phyloP scores from a whole-genome alignment of 2,888 invertebrate genomes.

The Criorhina ranunculi region DNA sequence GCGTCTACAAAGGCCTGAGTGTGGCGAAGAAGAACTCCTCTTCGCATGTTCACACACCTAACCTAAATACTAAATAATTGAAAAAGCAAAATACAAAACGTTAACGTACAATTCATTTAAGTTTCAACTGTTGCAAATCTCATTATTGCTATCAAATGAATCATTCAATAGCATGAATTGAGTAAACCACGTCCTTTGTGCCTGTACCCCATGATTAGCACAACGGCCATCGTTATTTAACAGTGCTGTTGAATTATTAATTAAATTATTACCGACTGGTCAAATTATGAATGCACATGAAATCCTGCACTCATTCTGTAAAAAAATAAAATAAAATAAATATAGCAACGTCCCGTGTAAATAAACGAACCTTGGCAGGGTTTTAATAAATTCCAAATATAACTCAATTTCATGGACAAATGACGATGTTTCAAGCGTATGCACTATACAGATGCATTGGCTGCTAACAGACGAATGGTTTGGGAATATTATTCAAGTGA shows the following conservation, averaged over 20 bases:
- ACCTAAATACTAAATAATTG: no score
- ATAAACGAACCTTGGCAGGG: neutral
- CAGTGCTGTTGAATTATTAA: slow-evolving; percentile 40
- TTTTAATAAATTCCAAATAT: slow-evolving; percentile 24
- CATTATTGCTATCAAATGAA: slow-evolving; percentile 9
- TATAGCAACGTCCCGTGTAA: slow-evolving; percentile 26
- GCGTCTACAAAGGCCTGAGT: no score
- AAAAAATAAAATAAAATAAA: slow-evolving; percentile 19
- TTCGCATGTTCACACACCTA: no score
- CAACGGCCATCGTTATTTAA: slow-evolving; percentile 12
- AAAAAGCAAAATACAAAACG: no score
- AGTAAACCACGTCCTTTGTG: neutral
- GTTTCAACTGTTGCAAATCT: slow-evolving; percentile 1
- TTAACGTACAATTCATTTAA: neutral
- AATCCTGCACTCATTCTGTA: neutral
- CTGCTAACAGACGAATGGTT: neutral
- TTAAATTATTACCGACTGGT: slow-evolving; percentile 20
- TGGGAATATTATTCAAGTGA: slow-evolving; percentile 5
- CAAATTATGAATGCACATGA: neutral
- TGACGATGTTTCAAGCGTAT: neutral
- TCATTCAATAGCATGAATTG: slow-evolving; percentile 1
- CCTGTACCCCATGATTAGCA: neutral
- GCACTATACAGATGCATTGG: neutral
- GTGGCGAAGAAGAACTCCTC: no score
- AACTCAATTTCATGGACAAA: slow-evolving; percentile 28